Percentiles rank a stretch among this genome's conserved stretches.
Evolutionary conservation across 2,888 invertebrate species (phyloP).

Genomic region (Tuta absoluta): DNA sequence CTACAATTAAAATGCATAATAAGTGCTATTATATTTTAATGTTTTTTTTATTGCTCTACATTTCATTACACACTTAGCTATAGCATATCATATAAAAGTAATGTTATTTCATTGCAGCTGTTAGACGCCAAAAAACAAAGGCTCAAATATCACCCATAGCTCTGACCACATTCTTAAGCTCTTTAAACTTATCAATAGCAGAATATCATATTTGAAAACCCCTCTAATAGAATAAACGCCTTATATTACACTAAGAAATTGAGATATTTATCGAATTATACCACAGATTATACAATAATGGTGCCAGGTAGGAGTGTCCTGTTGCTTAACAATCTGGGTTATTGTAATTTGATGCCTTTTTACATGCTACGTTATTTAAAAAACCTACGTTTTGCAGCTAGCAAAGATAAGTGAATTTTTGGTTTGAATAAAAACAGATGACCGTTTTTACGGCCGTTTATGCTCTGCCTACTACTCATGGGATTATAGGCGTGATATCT

Average conservation of each 20-base stretch:
- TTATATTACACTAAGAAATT: constrained; percentile 42
- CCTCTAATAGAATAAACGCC: constrained; percentile 46
- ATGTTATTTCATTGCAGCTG: background rate
- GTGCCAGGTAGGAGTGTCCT: constrained; percentile 24
- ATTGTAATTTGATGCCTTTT: constrained; percentile 12
- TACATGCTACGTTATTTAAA: background rate
- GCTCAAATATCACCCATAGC: constrained; percentile 17
- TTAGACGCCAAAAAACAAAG: constrained; percentile 1
- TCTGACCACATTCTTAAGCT: constrained; percentile 23
- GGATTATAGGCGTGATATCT: too few relatives aligned
- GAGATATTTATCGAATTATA: constrained; percentile 45
- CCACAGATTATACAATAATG: constrained; percentile 7
- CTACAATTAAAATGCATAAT: too few relatives aligned
- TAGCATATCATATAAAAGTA: background rate
- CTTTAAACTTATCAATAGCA: constrained; percentile 25
- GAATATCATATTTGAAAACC: constrained; percentile 44
- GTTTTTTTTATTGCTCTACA: too few relatives aligned
- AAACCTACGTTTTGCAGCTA: background rate
- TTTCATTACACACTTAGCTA: too few relatives aligned
- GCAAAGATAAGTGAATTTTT: too few relatives aligned
- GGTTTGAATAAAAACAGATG: too few relatives aligned
- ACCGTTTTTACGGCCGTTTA: too few relatives aligned
- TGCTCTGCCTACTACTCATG: too few relatives aligned
- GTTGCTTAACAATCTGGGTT: constrained; percentile 14
- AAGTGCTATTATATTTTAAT: too few relatives aligned